Percentiles rank a stretch among this genome's conserved stretches.
phyloP scores from a whole-genome alignment of 1,140 invertebrate genomes.

The Chironomus tepperi region DNA sequence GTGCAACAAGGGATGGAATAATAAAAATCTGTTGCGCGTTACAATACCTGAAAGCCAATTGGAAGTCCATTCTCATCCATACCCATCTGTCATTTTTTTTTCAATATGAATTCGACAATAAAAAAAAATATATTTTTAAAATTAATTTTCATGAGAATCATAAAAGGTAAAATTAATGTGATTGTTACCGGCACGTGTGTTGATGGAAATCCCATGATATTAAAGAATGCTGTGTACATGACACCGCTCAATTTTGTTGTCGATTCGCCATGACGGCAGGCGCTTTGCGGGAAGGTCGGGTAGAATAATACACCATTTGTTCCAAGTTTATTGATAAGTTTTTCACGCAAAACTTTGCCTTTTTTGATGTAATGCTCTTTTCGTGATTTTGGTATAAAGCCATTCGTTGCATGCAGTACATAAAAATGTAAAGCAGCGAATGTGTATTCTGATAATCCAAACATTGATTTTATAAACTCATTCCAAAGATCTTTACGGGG shows the following conservation, averaged over 20 bases:
- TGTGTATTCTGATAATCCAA: conserved; percentile 41
- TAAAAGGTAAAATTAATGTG: not conserved
- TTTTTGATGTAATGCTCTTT: conserved; percentile 22
- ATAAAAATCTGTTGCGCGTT: not conserved
- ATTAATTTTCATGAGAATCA: not conserved
- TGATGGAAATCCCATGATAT: conserved; percentile 64
- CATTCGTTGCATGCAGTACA: conserved; percentile 35
- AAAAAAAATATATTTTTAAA: not conserved
- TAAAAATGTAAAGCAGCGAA: conserved; percentile 38
- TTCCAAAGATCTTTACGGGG: conserved; percentile 35
- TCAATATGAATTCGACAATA: not conserved
- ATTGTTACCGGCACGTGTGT: conserved; percentile 51
- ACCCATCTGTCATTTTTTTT: conserved; percentile 45
- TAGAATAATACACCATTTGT: conserved; percentile 65
- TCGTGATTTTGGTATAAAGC: conserved; percentile 38
- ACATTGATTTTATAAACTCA: conserved; percentile 41
- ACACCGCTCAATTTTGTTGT: conserved; percentile 50
- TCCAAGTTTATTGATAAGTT: conserved; percentile 40
- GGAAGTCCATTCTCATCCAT: conserved; percentile 55
- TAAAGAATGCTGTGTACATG: conserved; percentile 63
- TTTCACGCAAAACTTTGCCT: conserved; percentile 12
- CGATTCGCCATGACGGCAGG: conserved; percentile 54
- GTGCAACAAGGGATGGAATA: conserved; percentile 22
- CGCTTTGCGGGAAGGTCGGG: conserved; percentile 56
- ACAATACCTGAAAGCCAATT: conserved; percentile 57